Evolutionary conservation across 1,140 invertebrate genomes (phyloP).

Genomic region (Eueides isabella): DNA sequence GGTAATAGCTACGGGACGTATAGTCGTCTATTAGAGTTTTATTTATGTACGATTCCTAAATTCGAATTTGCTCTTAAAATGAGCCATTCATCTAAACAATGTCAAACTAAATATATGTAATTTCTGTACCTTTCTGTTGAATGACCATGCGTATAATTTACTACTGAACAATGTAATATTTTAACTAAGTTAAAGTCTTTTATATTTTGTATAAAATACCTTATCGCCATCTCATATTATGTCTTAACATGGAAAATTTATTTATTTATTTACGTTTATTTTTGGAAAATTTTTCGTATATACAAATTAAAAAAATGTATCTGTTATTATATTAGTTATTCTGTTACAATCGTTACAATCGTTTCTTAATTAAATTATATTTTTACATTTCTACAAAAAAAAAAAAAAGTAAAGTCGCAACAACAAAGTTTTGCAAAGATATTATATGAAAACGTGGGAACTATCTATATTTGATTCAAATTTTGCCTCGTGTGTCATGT

Average conservation of each 20-base stretch:
- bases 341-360: too few relatives aligned
- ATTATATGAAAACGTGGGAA: too few relatives aligned
- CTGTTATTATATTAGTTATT: neutral
- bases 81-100: neutral
- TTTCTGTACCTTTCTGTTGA: neutral
- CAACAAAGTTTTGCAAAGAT: too few relatives aligned
- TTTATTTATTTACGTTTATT: neutral
- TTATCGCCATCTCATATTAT: neutral
- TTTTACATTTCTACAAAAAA: too few relatives aligned
- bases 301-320: neutral
- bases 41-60: neutral
- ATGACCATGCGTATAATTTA: too few relatives aligned
- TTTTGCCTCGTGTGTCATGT: too few relatives aligned
- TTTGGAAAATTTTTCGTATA: neutral
- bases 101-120: neutral
- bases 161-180: too few relatives aligned
- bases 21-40: neutral
- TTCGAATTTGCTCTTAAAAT: neutral
- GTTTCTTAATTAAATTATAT: too few relatives aligned
- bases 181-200: too few relatives aligned
- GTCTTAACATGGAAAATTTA: neutral
- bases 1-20: slow-evolving; percentile 14
- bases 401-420: too few relatives aligned
- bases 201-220: neutral
- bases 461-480: too few relatives aligned